Evolutionary conservation across 2,888 invertebrate species (phyloP), one percentile per base, ranked within the genome.

Genomic region (Synergus gifuensis): DNA sequence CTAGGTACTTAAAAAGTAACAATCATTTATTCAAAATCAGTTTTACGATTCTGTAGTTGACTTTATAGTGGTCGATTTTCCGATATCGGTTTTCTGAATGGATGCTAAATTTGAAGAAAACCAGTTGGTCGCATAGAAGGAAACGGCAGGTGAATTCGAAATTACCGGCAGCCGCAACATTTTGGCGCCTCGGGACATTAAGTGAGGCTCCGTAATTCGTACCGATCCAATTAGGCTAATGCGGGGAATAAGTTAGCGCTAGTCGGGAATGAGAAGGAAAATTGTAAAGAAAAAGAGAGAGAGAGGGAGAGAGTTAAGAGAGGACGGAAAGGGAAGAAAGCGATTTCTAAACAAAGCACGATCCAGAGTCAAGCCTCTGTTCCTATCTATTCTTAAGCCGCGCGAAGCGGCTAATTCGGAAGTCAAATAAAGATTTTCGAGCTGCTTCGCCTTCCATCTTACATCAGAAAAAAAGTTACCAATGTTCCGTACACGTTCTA

Each of bases 261-360:
- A 76, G 77, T 64, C 76, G 81, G 78, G 76, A 79, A 84, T 83
- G 82, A 88, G 88, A 89, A 87, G 86, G 86, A 81, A 69, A 28
- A 69, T 46, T 69, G 14, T 69, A 46, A 69, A 69, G 69, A 69
- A 28, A 49, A 49, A 28, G 69, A 44, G 44, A 67, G 14, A 44
- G 36, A 63, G 36, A 44, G 36, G 36, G 36, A 7, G 28, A 49
- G 46, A 49, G 49, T 8, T 16, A 18, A 69, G 14, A 0, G 42
- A 42, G 42, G n/a, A 9, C 9, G 42, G 36, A 16, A n/a, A 18
- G n/a, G 46, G 44, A 54, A 28, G 54, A 73, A 73, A 49, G 83
- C 87, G 85, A 89, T 89, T 89, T 87, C 87, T 87, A 89, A 89
- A 89, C 89, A 89, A 88, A 89, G 89, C 89, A 89, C 89, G 89